Conservation (phyloP, 2,888 invertebrate genomes). For the Drosophila suboccidentalis region DNA sequence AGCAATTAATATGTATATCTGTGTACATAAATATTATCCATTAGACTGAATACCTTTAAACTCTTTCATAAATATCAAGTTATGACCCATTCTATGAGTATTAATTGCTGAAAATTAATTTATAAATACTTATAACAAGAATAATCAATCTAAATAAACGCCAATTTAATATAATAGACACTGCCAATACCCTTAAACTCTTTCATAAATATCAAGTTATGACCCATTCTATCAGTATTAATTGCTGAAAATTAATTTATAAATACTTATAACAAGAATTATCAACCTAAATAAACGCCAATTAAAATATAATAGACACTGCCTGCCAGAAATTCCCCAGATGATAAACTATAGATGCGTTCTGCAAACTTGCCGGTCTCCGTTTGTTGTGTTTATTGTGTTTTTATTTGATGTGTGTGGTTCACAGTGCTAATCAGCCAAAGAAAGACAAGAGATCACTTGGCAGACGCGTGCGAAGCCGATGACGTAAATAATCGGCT, state of each 20-base stretch:
- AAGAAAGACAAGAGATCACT: constrained; percentile 72
- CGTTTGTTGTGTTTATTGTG: constrained; percentile 22
- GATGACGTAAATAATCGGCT: constrained; percentile 67
- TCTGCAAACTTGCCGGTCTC: constrained; percentile 12
- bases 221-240: constrained; percentile 8
- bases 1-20: neutral
- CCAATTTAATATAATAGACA: constrained; percentile 45
- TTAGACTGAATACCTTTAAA: too few species aligned
- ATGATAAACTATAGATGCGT: constrained; percentile 36
- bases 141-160: constrained; percentile 32
- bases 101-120: constrained; percentile 24
- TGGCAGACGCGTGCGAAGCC: constrained; percentile 68
- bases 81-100: neutral
- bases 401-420: constrained; percentile 35
- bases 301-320: constrained; percentile 38
- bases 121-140: constrained; percentile 24
- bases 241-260: constrained; percentile 22
- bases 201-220: neutral
- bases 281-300: constrained; percentile 37
- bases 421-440: constrained; percentile 65
- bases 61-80: neutral
- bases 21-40: neutral
- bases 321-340: constrained; percentile 17
- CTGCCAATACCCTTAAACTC: neutral
- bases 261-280: constrained; percentile 27